Percentiles rank a stretch among this genome's conserved stretches.
phyloP scores from a whole-genome alignment of 2,113 vertebrate genomes.

The Xenus cinereus region DNA sequence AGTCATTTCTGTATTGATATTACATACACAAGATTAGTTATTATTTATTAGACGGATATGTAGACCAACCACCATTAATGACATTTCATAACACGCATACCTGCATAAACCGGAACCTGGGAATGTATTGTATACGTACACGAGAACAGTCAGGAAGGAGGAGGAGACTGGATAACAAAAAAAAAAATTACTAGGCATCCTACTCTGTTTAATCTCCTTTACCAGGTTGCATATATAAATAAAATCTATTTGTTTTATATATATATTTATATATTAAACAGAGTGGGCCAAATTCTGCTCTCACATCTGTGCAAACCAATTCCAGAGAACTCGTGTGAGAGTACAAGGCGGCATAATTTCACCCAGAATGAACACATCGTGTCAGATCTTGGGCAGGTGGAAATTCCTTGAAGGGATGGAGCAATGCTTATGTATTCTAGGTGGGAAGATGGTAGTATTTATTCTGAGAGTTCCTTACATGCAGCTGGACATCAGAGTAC shows the following conservation, averaged over 20 bases:
- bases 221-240: slow-evolving; percentile 49
- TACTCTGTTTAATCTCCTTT: slow-evolving; percentile 53
- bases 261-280: slow-evolving; percentile 49
- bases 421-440: accelerated
- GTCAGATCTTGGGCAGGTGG: background rate
- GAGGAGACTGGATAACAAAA: background rate
- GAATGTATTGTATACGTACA: slow-evolving; percentile 14
- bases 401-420: background rate
- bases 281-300: slow-evolving; percentile 31
- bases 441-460: background rate
- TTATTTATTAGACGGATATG: slow-evolving; percentile 38
- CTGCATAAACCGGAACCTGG: slow-evolving; percentile 44
- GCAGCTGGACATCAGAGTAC: background rate
- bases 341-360: background rate
- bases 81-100: slow-evolving; percentile 35
- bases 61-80: slow-evolving; percentile 52
- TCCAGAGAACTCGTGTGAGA: background rate
- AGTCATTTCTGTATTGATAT: slow-evolving; percentile 59
- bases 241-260: slow-evolving; percentile 29
- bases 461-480: background rate
- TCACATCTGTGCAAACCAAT: slow-evolving; percentile 24
- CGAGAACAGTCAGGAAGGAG: background rate
- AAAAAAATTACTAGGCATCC: background rate
- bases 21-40: slow-evolving; percentile 68
- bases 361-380: background rate